Evolutionary conservation across 2,888 invertebrate genomes (phyloP), one percentile per base, ranked within the genome.

Genomic region (Cosmia pyralina): DNA sequence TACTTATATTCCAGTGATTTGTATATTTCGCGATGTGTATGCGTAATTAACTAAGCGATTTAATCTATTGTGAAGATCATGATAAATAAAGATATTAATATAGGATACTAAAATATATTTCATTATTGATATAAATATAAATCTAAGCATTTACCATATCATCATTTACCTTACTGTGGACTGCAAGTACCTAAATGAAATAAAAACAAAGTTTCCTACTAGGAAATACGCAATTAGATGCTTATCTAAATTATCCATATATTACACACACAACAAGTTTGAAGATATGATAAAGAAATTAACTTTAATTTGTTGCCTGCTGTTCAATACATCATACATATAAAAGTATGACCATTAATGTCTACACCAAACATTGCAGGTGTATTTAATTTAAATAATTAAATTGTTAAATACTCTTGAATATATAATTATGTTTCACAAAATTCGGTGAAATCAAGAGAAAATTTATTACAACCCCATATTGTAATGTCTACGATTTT

Each of bases 1-100:
- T 81, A 89, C 82, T 85, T 81, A 87, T 86, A 88, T 86, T 79
- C 84, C 70, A 58, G 75, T 83, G 85, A 81, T 81, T 77, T 75
- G 59, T 79, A 68, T 22, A 76, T 75, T 72, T 84, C 82, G 68
- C 82, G 67, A 87, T 89, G 87, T 88, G 87, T 88, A 85, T 85
- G 86, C 59, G 55, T 79, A 75, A 66, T 82, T 67, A 74, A 62
- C 57, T 53, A 62, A 58, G 53, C n/a, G 28, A 69, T 58, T 69
- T 57, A 41, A 28, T 73, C 10, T 22, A 8, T 11, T n/a, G 41
- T 13, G 22, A 22, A 46, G 17, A 60, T 28, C 50, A 19, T 48
- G 38, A 53, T 53, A 58, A 34, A 55, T 66, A 48, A 52, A 55
- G 8, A 55, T 50, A 52, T 10, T 55, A 55, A 17, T 64, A 44